Percentiles rank a stretch among this genome's conserved stretches.
Conservation (phyloP, 1,140 invertebrate genomes). For the Magallana gigas region DNA sequence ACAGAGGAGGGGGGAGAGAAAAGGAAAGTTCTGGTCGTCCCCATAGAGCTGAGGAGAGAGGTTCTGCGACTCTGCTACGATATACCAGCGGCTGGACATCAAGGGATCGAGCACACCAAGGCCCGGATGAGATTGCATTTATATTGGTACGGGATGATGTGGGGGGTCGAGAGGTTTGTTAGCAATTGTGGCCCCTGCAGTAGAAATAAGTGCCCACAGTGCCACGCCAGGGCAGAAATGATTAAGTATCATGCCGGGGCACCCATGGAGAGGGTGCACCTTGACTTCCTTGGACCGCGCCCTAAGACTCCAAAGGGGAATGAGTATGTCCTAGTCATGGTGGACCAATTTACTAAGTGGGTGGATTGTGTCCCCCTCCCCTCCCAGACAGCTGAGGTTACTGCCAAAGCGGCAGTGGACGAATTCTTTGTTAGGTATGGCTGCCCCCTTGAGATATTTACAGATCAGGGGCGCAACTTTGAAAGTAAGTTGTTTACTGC, state of each 20-base stretch:
- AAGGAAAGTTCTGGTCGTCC: background rate
- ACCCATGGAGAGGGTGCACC: slow-evolving; percentile 56
- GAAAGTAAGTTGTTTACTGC: background rate
- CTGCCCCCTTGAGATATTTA: slow-evolving; percentile 40
- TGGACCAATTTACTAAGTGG: slow-evolving; percentile 57
- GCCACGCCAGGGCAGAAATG: background rate
- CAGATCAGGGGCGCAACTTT: slow-evolving; percentile 51
- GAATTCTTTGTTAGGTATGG: slow-evolving; percentile 48
- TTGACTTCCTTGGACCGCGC: slow-evolving; percentile 43
- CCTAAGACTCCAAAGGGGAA: slow-evolving; percentile 15
- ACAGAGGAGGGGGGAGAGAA: background rate
- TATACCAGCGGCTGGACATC: background rate
- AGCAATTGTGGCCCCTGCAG: background rate
- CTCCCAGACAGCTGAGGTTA: slow-evolving; percentile 44
- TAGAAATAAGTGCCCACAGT: background rate
- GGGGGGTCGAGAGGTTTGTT: background rate
- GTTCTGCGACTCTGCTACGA: background rate
- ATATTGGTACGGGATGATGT: background rate
- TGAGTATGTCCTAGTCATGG: slow-evolving; percentile 48
- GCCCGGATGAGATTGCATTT: background rate
- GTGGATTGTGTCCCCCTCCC: slow-evolving; percentile 52
- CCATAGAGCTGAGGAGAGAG: background rate
- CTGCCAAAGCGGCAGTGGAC: slow-evolving; percentile 37
- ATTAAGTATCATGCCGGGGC: background rate
- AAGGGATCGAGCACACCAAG: background rate